Evolutionary conservation across 2,113 vertebrate species (phyloP).

Genomic region (Muscicapa adusta): DNA sequence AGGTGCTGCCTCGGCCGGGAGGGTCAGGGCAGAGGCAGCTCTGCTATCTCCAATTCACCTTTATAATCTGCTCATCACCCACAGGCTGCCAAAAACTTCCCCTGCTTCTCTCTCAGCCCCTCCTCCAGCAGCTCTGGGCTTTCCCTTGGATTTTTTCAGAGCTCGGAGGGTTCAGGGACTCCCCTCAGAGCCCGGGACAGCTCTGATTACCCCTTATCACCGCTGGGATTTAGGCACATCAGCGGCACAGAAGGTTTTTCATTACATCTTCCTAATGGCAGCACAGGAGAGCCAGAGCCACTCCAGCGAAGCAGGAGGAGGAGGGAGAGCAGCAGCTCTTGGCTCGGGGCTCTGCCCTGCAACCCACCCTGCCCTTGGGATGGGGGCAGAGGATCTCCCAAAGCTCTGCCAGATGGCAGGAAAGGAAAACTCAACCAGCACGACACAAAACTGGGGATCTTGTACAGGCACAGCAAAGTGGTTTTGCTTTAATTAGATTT

Average conservation of each 20-base stretch:
- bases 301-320: too few species aligned
- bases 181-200: accelerated
- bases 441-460: not conserved
- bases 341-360: not conserved
- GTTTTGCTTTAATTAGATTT: constrained; percentile 58
- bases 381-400: accelerated
- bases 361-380: not conserved
- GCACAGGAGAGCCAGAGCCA: too few species aligned
- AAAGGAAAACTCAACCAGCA: not conserved
- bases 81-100: not conserved
- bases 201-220: not conserved
- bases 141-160: not conserved
- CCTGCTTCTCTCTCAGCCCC: not conserved
- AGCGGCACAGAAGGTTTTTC: not conserved
- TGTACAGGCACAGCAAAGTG: not conserved
- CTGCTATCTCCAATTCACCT: not conserved
- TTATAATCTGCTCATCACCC: not conserved
- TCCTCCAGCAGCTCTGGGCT: not conserved
- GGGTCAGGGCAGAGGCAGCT: not conserved
- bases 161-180: not conserved
- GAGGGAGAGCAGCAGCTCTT: not conserved
- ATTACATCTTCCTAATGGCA: not conserved
- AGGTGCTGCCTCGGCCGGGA: not conserved
- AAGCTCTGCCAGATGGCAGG: not conserved
- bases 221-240: not conserved